These are phyloP conservation scores for Mus spretus DNA, from an alignment of 2,797 vertebrate genomes.

Conservation along the genomic window DNA sequence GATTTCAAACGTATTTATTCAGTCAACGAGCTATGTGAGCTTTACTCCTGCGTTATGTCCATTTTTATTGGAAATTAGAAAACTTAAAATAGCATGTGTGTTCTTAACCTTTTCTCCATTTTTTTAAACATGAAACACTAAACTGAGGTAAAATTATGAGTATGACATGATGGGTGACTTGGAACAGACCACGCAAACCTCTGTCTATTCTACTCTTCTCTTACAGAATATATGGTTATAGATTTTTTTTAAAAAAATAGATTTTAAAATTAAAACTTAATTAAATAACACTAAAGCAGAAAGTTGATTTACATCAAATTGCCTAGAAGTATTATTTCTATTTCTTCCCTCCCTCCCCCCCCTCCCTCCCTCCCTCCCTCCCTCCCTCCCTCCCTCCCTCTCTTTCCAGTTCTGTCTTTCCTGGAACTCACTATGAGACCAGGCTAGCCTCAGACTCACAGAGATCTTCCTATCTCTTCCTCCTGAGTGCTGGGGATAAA, in stretches of 20 bases:
- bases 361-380: neutral
- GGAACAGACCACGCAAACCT: neutral
- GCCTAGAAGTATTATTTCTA: neutral
- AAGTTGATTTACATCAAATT: neutral
- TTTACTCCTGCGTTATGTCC: neutral
- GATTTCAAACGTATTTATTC: neutral
- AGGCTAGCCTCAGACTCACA: neutral
- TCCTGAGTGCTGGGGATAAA: neutral
- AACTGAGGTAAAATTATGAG: conserved; percentile 48
- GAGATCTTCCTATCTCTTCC: neutral
- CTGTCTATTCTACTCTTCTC: neutral
- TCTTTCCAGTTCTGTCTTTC: neutral
- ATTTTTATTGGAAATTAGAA: conserved; percentile 44
- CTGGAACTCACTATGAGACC: neutral
- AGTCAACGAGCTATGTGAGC: neutral
- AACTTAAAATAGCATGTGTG: neutral
- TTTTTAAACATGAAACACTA: neutral
- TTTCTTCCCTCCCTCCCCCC: neutral
- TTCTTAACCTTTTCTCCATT: conserved; percentile 42
- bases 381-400: neutral
- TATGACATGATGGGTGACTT: neutral
- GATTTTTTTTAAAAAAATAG: neutral
- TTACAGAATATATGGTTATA: neutral
- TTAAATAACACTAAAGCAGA: neutral
- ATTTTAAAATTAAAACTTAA: neutral